A percentile compares a stretch with the other conserved stretches of the same genome.
These are phyloP conservation scores for Macrotis lagotis DNA, from an alignment of 2,113 vertebrate species.

Conservation along the genomic window DNA sequence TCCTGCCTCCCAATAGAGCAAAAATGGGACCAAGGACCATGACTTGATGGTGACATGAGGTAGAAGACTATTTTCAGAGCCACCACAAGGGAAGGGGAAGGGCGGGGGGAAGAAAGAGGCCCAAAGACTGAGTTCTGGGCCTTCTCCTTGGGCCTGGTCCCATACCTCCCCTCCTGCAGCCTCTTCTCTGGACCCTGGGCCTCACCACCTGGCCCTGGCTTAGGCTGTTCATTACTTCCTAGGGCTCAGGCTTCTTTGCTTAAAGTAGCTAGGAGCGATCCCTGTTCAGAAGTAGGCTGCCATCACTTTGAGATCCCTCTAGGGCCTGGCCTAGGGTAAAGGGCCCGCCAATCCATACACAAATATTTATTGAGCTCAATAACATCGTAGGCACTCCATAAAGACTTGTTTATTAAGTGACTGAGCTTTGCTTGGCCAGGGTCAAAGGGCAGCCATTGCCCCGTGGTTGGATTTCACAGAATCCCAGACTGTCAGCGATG, in stretches of 20 bases:
- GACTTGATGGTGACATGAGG: background rate
- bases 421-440: background rate
- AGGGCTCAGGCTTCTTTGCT: background rate
- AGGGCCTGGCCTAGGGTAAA: background rate
- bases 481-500: background rate
- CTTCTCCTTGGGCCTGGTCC: background rate
- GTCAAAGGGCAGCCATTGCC: background rate
- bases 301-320: background rate
- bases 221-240: too few relatives aligned
- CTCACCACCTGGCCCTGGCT: background rate
- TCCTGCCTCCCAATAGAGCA: background rate
- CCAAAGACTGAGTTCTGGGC: background rate
- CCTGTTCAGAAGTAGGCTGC: background rate
- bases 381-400: background rate
- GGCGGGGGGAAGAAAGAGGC: background rate
- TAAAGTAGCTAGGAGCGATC: background rate
- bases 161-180: background rate
- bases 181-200: background rate
- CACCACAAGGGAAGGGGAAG: background rate
- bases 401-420: background rate
- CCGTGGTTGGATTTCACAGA: background rate
- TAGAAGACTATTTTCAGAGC: too few relatives aligned
- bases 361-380: background rate
- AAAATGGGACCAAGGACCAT: background rate
- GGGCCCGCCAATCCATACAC: background rate